Evolutionary conservation across 2,888 invertebrate species (phyloP).

Genomic region (Ectemnius continuus): DNA sequence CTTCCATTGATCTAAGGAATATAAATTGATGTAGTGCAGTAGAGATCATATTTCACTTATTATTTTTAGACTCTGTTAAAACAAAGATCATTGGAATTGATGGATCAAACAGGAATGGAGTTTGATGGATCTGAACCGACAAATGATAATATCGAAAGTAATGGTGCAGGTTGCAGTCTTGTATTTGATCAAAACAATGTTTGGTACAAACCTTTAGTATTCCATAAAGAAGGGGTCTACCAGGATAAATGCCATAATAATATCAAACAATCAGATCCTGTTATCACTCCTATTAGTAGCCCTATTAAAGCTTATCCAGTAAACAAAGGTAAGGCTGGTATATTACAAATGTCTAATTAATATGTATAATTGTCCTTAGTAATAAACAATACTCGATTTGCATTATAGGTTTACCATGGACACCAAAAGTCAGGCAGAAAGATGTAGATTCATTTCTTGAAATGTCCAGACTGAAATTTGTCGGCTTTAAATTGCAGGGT

Average conservation of each 20-base stretch:
- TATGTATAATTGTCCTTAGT: slow-evolving; percentile 1
- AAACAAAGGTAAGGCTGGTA: neutral
- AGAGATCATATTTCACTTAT: slow-evolving; percentile 2
- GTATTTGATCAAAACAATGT: too few relatives aligned
- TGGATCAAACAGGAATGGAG: slow-evolving; percentile 83
- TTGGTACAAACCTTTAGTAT: too few relatives aligned
- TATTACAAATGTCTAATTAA: neutral
- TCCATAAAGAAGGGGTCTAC: too few relatives aligned
- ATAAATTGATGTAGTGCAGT: slow-evolving; percentile 4
- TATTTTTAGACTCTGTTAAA: slow-evolving; percentile 87
- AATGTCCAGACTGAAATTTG: slow-evolving; percentile 94
- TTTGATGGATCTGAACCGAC: slow-evolving; percentile 60
- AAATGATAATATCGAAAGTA: slow-evolving; percentile 56
- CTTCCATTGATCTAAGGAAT: slow-evolving; percentile 10
- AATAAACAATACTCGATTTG: neutral
- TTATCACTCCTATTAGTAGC: too few relatives aligned
- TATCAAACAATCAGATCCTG: too few relatives aligned
- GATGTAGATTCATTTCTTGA: slow-evolving; percentile 96
- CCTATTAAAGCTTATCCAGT: too few relatives aligned
- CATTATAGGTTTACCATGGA: slow-evolving; percentile 91
- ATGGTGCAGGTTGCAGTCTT: too few relatives aligned
- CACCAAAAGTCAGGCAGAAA: slow-evolving; percentile 95
- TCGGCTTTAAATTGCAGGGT: slow-evolving; percentile 93
- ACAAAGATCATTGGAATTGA: slow-evolving; percentile 87
- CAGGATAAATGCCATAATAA: too few relatives aligned